phyloP scores from a whole-genome alignment of 2,888 invertebrate genomes.

The Spilosoma lubricipeda region DNA sequence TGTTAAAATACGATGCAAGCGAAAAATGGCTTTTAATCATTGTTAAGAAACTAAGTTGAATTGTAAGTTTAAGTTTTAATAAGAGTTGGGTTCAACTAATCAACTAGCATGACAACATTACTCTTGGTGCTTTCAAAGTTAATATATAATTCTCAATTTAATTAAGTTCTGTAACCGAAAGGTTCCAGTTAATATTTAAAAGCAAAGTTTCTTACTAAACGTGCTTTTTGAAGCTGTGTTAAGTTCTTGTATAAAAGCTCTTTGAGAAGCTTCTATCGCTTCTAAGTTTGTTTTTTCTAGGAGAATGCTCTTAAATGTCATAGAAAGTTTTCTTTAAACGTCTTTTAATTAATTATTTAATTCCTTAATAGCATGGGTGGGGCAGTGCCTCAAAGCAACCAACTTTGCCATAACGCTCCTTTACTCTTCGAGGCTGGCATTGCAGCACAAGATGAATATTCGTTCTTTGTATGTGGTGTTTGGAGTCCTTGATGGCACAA shows the following conservation, averaged over 20 bases:
- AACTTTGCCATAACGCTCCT: too few relatives aligned
- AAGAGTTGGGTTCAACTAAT: too few relatives aligned
- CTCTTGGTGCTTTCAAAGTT: background rate
- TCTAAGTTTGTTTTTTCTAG: background rate
- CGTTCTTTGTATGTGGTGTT: too few relatives aligned
- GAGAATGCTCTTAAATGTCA: too few relatives aligned
- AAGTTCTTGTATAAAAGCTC: background rate
- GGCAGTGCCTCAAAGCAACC: background rate
- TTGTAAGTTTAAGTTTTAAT: too few relatives aligned
- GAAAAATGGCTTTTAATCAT: too few relatives aligned
- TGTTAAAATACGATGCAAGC: too few relatives aligned
- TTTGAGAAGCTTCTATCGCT: background rate
- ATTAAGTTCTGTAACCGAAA: background rate
- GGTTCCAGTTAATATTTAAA: background rate
- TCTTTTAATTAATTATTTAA: background rate
- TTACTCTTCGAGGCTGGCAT: background rate
- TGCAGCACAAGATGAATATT: too few relatives aligned
- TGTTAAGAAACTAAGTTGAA: too few relatives aligned
- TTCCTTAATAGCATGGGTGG: background rate
- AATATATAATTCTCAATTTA: background rate
- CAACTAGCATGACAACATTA: too few relatives aligned
- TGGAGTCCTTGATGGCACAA: background rate
- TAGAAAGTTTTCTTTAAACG: background rate
- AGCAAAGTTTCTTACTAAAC: background rate
- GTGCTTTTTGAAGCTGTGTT: constrained; percentile 1